phyloP scores from a whole-genome alignment of 35 echinoderm and acorn worm species.

The Strongylocentrotus purpuratus region DNA sequence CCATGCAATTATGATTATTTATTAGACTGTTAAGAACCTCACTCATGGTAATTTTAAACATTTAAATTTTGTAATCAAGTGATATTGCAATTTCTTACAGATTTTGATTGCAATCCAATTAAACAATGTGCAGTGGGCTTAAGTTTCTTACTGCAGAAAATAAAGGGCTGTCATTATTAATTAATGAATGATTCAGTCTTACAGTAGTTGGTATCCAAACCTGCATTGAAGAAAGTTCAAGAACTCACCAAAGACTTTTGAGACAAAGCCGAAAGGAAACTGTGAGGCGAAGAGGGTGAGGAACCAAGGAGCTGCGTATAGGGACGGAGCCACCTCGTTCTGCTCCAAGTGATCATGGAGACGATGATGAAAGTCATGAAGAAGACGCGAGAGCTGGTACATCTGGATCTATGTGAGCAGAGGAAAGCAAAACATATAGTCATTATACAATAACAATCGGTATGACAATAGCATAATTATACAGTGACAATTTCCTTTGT shows the following conservation, averaged over 20 bases:
- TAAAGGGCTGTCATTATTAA: neutral
- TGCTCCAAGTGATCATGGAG: conserved; percentile 92
- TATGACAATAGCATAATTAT: no score
- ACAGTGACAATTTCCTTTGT: no score
- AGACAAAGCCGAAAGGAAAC: conserved; percentile 93
- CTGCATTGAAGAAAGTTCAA: neutral
- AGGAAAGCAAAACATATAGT: neutral
- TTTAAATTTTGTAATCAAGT: no score
- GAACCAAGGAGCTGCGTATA: conserved; percentile 98
- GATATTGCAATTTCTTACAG: no score
- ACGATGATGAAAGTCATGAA: conserved; percentile 87
- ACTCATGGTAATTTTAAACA: no score
- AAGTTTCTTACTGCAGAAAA: no score
- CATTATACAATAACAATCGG: no score
- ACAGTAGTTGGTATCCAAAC: no score
- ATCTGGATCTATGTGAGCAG: conserved; percentile 84
- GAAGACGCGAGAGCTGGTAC: conserved; percentile 94
- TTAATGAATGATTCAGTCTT: neutral
- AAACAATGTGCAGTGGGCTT: no score
- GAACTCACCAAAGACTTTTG: conserved; percentile 95
- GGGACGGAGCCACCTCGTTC: conserved; percentile 90
- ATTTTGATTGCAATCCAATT: no score
- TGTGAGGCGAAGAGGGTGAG: conserved; percentile 96
- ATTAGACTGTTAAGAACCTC: no score
- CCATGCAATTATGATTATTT: no score